Base-by-base conservation (phyloP, 1,140 invertebrate species). In the Bombus picipes region DNA sequence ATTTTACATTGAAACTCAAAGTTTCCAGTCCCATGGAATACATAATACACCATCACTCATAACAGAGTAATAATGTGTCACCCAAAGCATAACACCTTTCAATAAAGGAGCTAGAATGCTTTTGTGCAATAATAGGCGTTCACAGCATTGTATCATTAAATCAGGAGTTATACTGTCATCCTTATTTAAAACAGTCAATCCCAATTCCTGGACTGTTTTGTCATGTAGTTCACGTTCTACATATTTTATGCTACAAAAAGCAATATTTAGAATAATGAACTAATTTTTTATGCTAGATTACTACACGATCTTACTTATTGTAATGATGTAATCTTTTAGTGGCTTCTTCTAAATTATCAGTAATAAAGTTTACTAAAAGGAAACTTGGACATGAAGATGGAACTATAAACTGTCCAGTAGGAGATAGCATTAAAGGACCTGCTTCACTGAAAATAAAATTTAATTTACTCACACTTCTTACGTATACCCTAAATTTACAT, bases 21-120 rank as follows among this genome's bases (percentile, higher is more conserved):
- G 89, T 94, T 97, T 97, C 96, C 98, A 99, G 94, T 99, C 97
- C 98, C 98, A 99, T 28, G 98, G 98, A 92, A 99, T 97, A 93
- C 98, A 99, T 80, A 99, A 96, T 85, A 98, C 97, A 8, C 98
- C 98, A 94, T 99, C 98, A 12, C 97, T 97, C 92, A 98, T 96
- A 25, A 99, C 97, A 0, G 98, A 98, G 93, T 99, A 99, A 94
- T 99, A 99, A 92, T 98, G 98, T 1, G 98, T 98, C 47, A 99
- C 96, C 93, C 97, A 97, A 0, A 99, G 92, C 90, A 97, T 96
- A 57, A 97, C 95, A 65, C 96, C 97, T 73, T 93, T 84, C 95
- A 94, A 59, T 92, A 94, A 53, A 59, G 93, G 80, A 82, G 92
- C 66, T 95, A 94, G 41, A 92, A 89, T 71, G 91, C 88, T 90